phyloP scores from a whole-genome alignment of 2,113 vertebrate genomes.

The Phyllostomus hastatus region DNA sequence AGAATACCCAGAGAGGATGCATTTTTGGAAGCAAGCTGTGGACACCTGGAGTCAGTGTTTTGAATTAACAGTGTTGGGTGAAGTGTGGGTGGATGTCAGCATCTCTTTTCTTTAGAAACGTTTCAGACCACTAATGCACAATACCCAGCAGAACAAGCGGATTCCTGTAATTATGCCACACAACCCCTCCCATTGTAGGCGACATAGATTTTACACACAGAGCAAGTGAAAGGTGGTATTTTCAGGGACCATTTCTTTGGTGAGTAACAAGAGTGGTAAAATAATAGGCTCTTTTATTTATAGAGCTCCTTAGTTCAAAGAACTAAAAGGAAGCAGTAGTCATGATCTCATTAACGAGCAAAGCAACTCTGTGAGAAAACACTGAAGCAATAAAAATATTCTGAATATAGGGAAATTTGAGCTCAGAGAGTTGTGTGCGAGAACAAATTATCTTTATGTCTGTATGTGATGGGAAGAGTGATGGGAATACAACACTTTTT shows the following conservation, averaged over 20 bases:
- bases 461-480: neutral
- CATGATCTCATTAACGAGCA: constrained; percentile 72
- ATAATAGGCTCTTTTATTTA: constrained; percentile 72
- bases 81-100: constrained; percentile 64
- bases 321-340: constrained; percentile 56
- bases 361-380: constrained; percentile 52
- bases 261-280: constrained; percentile 62
- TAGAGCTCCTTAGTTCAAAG: constrained; percentile 55
- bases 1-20: neutral
- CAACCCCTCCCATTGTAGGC: constrained; percentile 54
- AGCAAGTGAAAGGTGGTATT: constrained; percentile 71
- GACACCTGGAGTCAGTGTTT: constrained; percentile 49
- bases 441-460: neutral
- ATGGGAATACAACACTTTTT: neutral
- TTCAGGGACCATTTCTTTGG: constrained; percentile 60
- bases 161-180: constrained; percentile 72
- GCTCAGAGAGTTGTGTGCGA: neutral
- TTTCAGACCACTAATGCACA: constrained; percentile 52
- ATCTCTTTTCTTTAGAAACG: constrained; percentile 57
- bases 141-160: constrained; percentile 36
- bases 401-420: constrained; percentile 14
- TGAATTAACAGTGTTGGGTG: constrained; percentile 23
- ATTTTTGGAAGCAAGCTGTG: constrained; percentile 43
- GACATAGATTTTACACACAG: constrained; percentile 51
- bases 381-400: constrained; percentile 41